These are phyloP conservation scores for Plutella xylostella DNA, from an alignment of 2,888 invertebrate genomes.

Conservation along the genomic window DNA sequence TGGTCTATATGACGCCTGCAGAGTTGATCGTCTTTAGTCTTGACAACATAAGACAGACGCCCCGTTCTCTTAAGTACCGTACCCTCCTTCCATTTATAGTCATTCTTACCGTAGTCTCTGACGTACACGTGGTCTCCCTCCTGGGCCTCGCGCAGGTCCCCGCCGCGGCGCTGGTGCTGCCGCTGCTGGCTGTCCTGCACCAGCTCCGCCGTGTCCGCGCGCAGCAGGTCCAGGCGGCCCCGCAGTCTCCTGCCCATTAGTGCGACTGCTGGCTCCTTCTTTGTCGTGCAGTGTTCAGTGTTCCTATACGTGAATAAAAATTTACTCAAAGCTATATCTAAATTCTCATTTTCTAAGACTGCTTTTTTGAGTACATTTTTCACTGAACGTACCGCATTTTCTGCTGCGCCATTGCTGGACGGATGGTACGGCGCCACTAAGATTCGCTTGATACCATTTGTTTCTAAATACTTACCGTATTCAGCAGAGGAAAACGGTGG, in stretches of 20 bases:
- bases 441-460: constrained; percentile 9
- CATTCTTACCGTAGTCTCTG: neutral
- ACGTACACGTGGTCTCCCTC: neutral
- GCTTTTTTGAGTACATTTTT: constrained; percentile 12
- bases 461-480: neutral
- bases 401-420: constrained; percentile 9
- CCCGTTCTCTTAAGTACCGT: too few species aligned
- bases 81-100: too few species aligned
- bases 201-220: constrained; percentile 7
- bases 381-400: constrained; percentile 7
- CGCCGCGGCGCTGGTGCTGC: neutral
- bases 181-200: constrained; percentile 8
- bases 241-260: too few species aligned
- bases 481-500: neutral
- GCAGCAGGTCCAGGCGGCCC: constrained; percentile 12
- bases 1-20: too few species aligned
- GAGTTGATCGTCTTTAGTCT: too few species aligned
- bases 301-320: constrained; percentile 12
- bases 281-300: constrained; percentile 10
- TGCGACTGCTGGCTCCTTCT: constrained; percentile 7
- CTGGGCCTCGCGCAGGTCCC: neutral
- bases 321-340: constrained; percentile 2
- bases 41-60: too few species aligned
- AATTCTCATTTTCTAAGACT: neutral
- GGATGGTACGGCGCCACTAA: neutral